Evolutionary conservation across 2,113 vertebrate species (phyloP).

Genomic region (Myiozetetes cayanensis): DNA sequence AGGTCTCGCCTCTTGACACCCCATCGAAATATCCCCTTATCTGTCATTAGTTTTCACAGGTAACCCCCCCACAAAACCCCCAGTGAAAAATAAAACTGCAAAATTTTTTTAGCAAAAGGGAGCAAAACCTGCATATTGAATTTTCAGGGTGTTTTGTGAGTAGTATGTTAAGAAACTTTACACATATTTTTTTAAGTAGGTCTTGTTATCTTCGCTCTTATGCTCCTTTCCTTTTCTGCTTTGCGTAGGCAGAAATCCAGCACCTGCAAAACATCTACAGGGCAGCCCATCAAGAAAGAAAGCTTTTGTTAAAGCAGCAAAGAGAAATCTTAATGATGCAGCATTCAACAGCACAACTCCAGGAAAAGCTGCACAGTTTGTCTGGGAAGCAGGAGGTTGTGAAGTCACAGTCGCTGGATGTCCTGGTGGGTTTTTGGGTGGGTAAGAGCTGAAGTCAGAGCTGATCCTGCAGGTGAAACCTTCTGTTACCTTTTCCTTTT

Average conservation of each 20-base stretch:
- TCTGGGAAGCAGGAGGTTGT: neutral
- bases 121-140: no score
- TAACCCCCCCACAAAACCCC: neutral
- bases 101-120: no score
- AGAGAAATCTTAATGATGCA: slow-evolving; percentile 49
- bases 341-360: slow-evolving; percentile 1
- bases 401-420: neutral
- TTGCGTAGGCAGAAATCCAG: slow-evolving; percentile 65
- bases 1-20: neutral
- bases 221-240: neutral
- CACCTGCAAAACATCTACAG: slow-evolving; percentile 39
- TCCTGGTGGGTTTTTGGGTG: neutral
- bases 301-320: slow-evolving; percentile 67
- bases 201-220: neutral
- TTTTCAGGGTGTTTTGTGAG: neutral
- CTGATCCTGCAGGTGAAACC: neutral
- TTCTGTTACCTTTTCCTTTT: neutral
- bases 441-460: neutral
- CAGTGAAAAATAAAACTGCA: no score
- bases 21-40: neutral
- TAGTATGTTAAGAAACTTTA: neutral
- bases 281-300: slow-evolving; percentile 55
- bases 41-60: neutral
- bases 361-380: slow-evolving; percentile 4
- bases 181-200: neutral